These are phyloP conservation scores for Lepidurus couesii DNA, from an alignment of 1,140 invertebrate species.

Conservation along the genomic window DNA sequence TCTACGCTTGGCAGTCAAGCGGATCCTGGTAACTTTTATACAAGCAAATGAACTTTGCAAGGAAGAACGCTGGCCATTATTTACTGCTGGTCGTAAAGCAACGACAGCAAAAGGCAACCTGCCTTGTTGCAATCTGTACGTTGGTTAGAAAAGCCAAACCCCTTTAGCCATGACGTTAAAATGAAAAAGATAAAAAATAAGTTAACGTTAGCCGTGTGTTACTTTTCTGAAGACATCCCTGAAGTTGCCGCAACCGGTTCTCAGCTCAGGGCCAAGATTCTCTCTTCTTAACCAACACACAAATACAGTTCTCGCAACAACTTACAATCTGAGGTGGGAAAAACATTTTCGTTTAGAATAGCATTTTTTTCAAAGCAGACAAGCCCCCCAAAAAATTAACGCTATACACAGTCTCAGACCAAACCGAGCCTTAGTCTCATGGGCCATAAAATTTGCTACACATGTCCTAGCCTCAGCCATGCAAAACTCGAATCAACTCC, in stretches of 20 bases:
- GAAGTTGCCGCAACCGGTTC: background rate
- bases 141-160: background rate
- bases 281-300: too few relatives aligned
- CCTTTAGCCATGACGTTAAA: background rate
- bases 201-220: background rate
- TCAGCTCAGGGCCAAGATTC: background rate
- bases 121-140: background rate
- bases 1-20: too few relatives aligned
- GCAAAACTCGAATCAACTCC: background rate
- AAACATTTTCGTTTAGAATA: too few relatives aligned
- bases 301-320: too few relatives aligned
- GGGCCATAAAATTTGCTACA: conserved; percentile 1
- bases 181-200: background rate
- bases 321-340: too few relatives aligned
- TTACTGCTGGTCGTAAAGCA: conserved; percentile 17
- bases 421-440: too few relatives aligned
- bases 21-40: background rate
- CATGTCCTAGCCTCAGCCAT: background rate
- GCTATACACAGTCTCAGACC: too few relatives aligned
- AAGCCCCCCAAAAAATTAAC: too few relatives aligned
- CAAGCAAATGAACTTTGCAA: background rate
- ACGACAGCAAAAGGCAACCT: background rate
- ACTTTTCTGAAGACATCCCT: background rate
- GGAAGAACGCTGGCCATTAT: conserved; percentile 13
- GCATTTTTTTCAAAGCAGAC: too few relatives aligned